Evolutionary conservation across 64 coral and sea anemone species (phyloP), one percentile per base, ranked within the genome.

Genomic region (Actinia equina): DNA sequence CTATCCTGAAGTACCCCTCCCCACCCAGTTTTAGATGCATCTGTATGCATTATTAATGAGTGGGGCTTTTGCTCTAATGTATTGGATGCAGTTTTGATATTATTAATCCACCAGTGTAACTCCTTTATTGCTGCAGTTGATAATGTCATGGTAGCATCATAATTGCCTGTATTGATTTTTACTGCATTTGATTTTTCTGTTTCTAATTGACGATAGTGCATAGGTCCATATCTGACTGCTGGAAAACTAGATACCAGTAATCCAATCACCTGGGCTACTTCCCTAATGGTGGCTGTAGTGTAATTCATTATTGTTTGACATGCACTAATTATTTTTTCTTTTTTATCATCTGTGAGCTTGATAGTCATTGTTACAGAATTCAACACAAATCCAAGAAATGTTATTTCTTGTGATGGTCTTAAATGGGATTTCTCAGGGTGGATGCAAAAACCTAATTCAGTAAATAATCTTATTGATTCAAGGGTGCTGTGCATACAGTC

Each of bases 231-330:
- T 56, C 84, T 44, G 43, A 93, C 86, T 55, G 80, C 91, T 42
- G 86, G 86, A 58, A 93, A 77, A 56, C 86, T 85, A 57, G 88
- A 90, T 64, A 90, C 88, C 37, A 90, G 27, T 55, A 27, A 84
- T 25, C 88, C 82, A 49, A 90, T 83, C 17, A 90, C 56, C 52
- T 90, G 58, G 58, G 88, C 81, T 69, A 90, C 64, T 37, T 90
- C 82, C 46, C 11, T 84, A 30, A 89, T 89, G 19, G 59, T 71
- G 52, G 52, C 4, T 6, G 52, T 11, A 6, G 43, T 56, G 2
- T 51, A 6, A 23, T 11, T 23, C 43, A 27, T 7, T 25, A 83
- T 41, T 53, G 46, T 57, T 83, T 19, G 45, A 44, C 82, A 83
- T 19, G 82, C 43, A 52, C 52, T 83, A n/a, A 18, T 52, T 56